A percentile compares a stretch with the other conserved stretches of the same genome.
Evolutionary conservation across 2,113 vertebrate genomes (phyloP).

Genomic region (Speoplatyrhinus poulsoni): DNA sequence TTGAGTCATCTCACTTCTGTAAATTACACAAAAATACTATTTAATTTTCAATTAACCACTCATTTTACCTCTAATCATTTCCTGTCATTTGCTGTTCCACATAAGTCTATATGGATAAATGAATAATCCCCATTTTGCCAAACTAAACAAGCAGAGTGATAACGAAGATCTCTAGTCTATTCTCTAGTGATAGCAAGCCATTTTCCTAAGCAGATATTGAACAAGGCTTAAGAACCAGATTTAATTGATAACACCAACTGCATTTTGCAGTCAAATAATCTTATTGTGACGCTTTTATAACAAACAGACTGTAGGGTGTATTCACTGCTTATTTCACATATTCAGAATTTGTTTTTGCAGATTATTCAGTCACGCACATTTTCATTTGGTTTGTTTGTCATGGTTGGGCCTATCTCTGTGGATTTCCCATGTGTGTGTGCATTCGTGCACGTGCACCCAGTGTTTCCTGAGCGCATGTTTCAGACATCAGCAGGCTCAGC

Average conservation of each 20-base stretch:
- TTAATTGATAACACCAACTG: conserved; percentile 44
- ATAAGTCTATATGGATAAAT: neutral
- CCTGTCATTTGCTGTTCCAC: neutral
- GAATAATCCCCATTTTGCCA: neutral
- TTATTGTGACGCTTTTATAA: conserved; percentile 42
- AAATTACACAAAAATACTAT: too few species aligned
- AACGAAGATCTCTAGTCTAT: neutral
- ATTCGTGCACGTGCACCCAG: too few species aligned
- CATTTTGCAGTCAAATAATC: conserved; percentile 44
- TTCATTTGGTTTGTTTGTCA: too few species aligned
- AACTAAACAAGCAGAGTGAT: neutral
- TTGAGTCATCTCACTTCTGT: too few species aligned
- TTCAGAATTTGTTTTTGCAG: too few species aligned
- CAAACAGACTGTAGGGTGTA: conserved; percentile 16
- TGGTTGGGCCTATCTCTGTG: too few species aligned
- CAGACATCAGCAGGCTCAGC: too few species aligned
- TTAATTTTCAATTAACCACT: too few species aligned
- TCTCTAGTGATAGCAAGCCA: neutral
- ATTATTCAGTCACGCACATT: too few species aligned
- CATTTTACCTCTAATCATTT: neutral
- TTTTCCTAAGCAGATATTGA: conserved; percentile 8
- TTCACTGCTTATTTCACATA: too few species aligned
- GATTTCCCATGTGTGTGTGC: too few species aligned
- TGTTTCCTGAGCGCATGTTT: too few species aligned
- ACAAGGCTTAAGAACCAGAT: conserved; percentile 19